phyloP scores from a whole-genome alignment of 2,797 vertebrate genomes.

The Sebastes wilsoni region DNA sequence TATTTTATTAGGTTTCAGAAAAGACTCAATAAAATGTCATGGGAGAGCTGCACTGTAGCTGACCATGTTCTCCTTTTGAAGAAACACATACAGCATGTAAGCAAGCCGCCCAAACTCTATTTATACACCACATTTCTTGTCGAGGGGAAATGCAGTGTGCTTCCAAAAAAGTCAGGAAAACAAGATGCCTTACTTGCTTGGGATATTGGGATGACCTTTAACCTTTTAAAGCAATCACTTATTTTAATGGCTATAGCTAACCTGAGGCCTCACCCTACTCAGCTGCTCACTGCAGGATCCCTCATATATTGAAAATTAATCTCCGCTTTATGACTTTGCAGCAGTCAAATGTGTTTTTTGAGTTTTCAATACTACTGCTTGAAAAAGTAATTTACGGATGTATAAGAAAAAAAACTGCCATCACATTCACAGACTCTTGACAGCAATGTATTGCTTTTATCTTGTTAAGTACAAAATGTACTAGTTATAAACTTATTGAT shows the following conservation, averaged over 20 bases:
- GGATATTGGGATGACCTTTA: background rate
- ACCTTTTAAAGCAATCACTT: background rate
- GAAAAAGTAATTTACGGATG: background rate
- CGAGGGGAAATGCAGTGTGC: background rate
- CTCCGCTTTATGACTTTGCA: background rate
- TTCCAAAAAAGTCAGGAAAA: background rate
- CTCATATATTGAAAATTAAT: background rate
- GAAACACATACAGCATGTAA: slow-evolving; percentile 10
- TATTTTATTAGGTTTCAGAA: slow-evolving; percentile 1
- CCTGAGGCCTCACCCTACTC: background rate
- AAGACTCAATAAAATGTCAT: slow-evolving; percentile 4
- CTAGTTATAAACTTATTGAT: background rate
- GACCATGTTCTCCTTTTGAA: slow-evolving; percentile 19
- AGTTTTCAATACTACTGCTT: background rate
- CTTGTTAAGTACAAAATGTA: background rate
- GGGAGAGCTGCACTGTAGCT: slow-evolving; percentile 10
- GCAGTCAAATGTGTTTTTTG: background rate
- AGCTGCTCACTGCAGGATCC: background rate
- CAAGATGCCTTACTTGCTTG: background rate
- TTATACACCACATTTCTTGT: background rate
- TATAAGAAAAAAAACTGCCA: background rate
- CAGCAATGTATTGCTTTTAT: background rate
- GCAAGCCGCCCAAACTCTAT: background rate
- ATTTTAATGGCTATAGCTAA: background rate
- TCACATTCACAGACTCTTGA: background rate